phyloP scores from a whole-genome alignment of 2,113 vertebrate genomes.

The Oceanodroma tethys region DNA sequence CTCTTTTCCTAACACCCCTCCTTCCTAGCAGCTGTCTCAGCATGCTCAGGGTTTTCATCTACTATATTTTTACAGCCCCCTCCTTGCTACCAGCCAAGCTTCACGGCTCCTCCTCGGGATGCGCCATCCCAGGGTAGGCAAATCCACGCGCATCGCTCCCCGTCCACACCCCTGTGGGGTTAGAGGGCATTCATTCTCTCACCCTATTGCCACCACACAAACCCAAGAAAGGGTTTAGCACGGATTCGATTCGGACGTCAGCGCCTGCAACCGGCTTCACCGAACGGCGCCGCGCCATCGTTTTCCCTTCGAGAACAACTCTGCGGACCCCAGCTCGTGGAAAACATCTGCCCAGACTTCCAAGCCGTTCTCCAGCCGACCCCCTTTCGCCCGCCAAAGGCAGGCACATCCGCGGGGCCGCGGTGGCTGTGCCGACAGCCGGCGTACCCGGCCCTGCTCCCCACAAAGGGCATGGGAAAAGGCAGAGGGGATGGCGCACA shows the following conservation, averaged over 20 bases:
- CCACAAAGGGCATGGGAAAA: conserved; percentile 30
- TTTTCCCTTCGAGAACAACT: not conserved
- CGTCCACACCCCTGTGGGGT: fast-evolving
- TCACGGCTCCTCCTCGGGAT: not conserved
- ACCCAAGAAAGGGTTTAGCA: not conserved
- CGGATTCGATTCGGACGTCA: fast-evolving
- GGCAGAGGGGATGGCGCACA: not conserved
- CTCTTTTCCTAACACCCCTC: not conserved
- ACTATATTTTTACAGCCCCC: not conserved
- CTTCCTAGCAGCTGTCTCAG: not conserved
- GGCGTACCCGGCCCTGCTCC: not conserved
- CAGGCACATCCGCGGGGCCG: not conserved
- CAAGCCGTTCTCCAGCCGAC: not conserved
- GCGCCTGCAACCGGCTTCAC: not conserved
- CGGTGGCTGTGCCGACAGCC: not conserved
- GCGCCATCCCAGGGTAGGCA: not conserved
- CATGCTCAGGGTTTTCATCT: not conserved
- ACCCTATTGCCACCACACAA: fast-evolving
- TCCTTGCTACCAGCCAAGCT: not conserved
- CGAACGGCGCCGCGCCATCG: fast-evolving
- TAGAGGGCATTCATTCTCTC: not conserved
- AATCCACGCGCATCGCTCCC: not conserved
- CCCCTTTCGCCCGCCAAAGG: not conserved
- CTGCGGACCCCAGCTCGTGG: not conserved
- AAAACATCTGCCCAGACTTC: not conserved